Percentiles rank a stretch among this genome's conserved stretches.
Evolutionary conservation across 2,797 vertebrate species (phyloP).

Genomic region (Scyliorhinus canicula): DNA sequence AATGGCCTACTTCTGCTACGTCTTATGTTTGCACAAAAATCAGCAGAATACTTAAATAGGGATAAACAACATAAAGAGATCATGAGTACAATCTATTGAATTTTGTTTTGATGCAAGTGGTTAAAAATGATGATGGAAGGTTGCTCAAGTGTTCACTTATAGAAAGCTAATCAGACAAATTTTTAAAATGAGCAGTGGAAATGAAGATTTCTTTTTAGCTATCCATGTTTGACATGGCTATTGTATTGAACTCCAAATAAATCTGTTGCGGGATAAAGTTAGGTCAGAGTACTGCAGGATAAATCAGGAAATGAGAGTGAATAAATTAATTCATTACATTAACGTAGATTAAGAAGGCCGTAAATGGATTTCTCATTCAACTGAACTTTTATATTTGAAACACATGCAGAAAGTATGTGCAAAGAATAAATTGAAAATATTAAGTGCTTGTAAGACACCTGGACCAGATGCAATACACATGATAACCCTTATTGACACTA

Average conservation of each 20-base stretch:
- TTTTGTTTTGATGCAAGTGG: neutral
- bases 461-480: neutral
- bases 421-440: neutral
- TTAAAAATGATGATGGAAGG: neutral
- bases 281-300: neutral
- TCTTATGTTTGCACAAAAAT: too few relatives aligned
- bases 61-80: neutral
- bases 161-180: neutral
- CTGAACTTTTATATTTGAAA: neutral
- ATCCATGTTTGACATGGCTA: neutral
- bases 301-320: neutral
- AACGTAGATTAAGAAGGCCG: neutral
- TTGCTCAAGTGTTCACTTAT: neutral
- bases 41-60: neutral
- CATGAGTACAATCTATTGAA: neutral
- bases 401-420: neutral
- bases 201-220: neutral
- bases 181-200: neutral
- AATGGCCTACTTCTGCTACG: too few relatives aligned
- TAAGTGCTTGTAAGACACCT: neutral
- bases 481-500: neutral
- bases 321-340: neutral
- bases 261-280: neutral
- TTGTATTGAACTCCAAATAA: neutral
- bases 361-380: neutral